These are phyloP conservation scores for Leucophora obtusa DNA, from an alignment of 2,888 invertebrate genomes.

Conservation along the genomic window DNA sequence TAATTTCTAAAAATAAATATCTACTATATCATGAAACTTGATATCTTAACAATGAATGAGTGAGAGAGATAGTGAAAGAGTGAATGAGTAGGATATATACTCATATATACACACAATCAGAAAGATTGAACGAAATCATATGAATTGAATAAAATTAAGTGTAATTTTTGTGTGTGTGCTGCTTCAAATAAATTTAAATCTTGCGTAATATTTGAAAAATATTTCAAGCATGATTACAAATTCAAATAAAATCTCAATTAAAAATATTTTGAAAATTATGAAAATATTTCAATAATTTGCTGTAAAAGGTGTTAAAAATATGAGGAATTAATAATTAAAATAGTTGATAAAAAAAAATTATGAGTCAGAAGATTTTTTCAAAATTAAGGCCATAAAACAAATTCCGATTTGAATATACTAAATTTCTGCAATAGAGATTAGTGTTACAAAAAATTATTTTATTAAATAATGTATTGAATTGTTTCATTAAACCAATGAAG, in stretches of 20 bases:
- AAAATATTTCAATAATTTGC: not conserved
- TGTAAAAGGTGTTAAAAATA: not conserved
- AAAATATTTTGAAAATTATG: not conserved
- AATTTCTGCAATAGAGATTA: too few relatives aligned
- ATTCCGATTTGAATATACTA: too few relatives aligned
- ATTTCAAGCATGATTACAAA: not conserved
- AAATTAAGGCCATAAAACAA: too few relatives aligned
- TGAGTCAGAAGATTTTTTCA: too few relatives aligned
- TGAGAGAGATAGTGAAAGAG: conserved; percentile 10
- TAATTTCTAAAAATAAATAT: conserved; percentile 11
- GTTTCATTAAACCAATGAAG: too few relatives aligned
- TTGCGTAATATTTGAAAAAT: conserved; percentile 28
- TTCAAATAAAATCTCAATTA: conserved; percentile 12
- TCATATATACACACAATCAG: not conserved
- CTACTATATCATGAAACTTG: not conserved
- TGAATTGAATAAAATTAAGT: not conserved
- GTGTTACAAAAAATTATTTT: too few relatives aligned
- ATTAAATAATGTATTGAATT: too few relatives aligned
- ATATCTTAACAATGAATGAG: conserved; percentile 6
- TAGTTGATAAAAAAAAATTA: too few relatives aligned
- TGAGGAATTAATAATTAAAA: not conserved
- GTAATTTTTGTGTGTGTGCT: conserved; percentile 7
- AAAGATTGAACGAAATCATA: not conserved
- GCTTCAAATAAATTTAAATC: conserved; percentile 17
- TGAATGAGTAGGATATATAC: conserved; percentile 1